A percentile compares a stretch with the other conserved stretches of the same genome.
Evolutionary conservation across 1,140 invertebrate genomes (phyloP).

Genomic region (Diploscapter pachys): DNA sequence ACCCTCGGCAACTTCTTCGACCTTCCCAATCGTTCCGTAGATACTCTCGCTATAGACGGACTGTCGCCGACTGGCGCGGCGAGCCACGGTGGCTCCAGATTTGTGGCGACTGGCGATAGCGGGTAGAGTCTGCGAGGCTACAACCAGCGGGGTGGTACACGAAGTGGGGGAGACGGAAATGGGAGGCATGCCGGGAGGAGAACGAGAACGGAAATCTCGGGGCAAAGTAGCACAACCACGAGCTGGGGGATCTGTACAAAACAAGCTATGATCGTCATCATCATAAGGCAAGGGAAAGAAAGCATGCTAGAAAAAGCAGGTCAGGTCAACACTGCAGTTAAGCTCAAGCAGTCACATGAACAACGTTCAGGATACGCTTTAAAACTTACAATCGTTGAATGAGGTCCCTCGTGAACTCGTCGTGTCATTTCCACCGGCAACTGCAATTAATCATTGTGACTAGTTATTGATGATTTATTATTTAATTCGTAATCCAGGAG

Average conservation of each 20-base stretch:
- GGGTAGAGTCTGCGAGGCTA: background rate
- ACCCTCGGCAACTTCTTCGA: conserved; percentile 11
- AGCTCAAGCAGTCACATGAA: conserved; percentile 13
- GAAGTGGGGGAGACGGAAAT: conserved; percentile 8
- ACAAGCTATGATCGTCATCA: background rate
- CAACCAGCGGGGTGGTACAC: conserved; percentile 17
- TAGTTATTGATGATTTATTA: no score
- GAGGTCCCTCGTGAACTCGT: conserved; percentile 7
- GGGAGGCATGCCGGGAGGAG: conserved; percentile 9
- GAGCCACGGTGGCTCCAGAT: conserved; percentile 6
- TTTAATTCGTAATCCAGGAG: no score
- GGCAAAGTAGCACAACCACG: conserved; percentile 29
- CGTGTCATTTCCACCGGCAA: background rate
- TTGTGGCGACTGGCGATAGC: background rate
- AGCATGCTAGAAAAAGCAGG: conserved; percentile 14
- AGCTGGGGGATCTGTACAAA: background rate
- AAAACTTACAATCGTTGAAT: conserved; percentile 1
- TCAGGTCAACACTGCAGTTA: background rate
- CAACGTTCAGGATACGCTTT: background rate
- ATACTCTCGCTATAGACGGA: conserved; percentile 30
- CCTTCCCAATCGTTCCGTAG: conserved; percentile 20
- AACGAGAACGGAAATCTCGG: conserved; percentile 19
- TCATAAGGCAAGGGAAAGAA: conserved; percentile 17
- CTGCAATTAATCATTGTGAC: no score
- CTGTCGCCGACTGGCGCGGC: conserved; percentile 22